Percentiles rank a stretch among this genome's conserved stretches.
These are phyloP conservation scores for Labroides dimidiatus DNA, from an alignment of 2,797 vertebrate genomes.

Conservation along the genomic window DNA sequence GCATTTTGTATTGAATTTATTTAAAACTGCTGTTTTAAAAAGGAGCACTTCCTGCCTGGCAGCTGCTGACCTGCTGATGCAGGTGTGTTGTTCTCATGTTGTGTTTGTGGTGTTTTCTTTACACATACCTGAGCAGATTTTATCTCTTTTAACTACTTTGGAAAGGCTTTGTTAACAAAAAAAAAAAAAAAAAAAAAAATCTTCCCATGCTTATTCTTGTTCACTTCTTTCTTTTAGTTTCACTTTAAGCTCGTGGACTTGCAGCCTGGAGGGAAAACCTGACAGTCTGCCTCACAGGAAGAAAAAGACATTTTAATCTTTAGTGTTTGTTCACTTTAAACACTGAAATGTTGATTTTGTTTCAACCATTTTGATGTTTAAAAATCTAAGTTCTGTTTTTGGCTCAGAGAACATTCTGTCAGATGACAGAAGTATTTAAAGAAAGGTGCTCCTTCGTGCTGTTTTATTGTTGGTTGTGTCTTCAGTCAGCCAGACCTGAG, in stretches of 20 bases:
- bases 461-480: neutral
- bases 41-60: conserved; percentile 6
- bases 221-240: conserved; percentile 28
- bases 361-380: neutral
- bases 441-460: neutral
- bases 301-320: neutral
- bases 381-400: neutral
- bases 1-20: neutral
- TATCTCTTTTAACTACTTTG: conserved; percentile 44
- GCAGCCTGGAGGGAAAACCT: too few relatives aligned
- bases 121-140: conserved; percentile 41
- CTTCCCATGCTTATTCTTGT: neutral
- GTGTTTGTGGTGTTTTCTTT: conserved; percentile 29
- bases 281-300: neutral
- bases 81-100: conserved; percentile 44
- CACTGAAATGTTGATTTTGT: conserved; percentile 17
- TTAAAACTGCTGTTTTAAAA: neutral
- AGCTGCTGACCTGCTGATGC: conserved; percentile 45
- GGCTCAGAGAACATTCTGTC: neutral
- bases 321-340: neutral
- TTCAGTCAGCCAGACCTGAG: conserved; percentile 20
- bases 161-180: conserved; percentile 1
- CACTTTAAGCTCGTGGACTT: conserved; percentile 15
- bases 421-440: neutral
- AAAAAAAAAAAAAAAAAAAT: too few relatives aligned